Evolutionary conservation across 2,113 vertebrate genomes (phyloP), one percentile per base, ranked within the genome.

Genomic region (Phalacrocorax carbo): DNA sequence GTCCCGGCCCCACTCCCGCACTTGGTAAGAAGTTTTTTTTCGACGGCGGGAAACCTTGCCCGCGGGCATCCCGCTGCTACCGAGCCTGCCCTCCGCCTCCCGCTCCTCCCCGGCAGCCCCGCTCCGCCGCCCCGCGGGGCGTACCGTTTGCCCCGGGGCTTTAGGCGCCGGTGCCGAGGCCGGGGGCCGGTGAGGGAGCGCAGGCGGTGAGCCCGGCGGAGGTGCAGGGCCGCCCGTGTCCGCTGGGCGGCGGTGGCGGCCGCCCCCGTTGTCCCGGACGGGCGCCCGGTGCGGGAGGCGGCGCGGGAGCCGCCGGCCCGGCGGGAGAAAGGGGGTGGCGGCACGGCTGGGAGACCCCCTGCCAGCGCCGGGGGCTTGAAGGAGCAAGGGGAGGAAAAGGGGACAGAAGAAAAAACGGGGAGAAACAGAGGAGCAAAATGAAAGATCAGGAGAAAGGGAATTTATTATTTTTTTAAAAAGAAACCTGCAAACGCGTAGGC

Each of bases 221-320:
- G 38, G 38, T 38, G 38, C 38, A 38, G 38, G 38, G 38, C 38
- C 38, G 38, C 38, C 38, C 10, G 48, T 61, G 12, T 95, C 98
- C 98, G 96, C 98, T 95, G 86, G 98, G 98, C 96, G 98, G 98
- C 98, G 97, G 86, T 93, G 97, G 95, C 77, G 90, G 83, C 69
- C 18, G 65, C 88, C 65, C 65, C 96, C 38, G 38, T 38, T 38
- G 38, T 38, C 38, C 38, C 38, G 38, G 90, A 95, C 84, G 86
- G 93, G 66, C 38, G 42, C 42, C 42, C 42, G 42, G 42, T 38
- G 42, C 42, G 12, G 42, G 42, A 42, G 42, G 42, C 42, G 42
- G 42, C 15, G 42, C 42, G 42, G 42, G 42, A 42, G 42, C 42
- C 42, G 42, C 42, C 15, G 38, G 38, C 42, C 13, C 58, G 10